Conservation (phyloP, 2,797 vertebrate species). For the Onychomys leucogaster region DNA sequence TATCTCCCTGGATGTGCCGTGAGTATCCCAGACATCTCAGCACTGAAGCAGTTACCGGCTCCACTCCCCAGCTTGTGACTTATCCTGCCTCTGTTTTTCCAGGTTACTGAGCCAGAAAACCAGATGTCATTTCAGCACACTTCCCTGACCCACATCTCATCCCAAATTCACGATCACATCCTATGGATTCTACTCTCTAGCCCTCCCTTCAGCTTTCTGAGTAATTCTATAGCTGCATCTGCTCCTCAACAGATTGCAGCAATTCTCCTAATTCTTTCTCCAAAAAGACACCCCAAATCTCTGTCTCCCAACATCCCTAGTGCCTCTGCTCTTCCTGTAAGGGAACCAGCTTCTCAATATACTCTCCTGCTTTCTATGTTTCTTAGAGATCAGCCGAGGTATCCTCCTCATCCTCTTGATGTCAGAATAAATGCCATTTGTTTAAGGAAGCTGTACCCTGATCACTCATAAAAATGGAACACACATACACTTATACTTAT, state of each 20-base stretch:
- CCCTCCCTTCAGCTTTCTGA: not conserved
- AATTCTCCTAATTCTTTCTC: not conserved
- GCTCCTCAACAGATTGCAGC: not conserved
- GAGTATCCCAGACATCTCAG: not conserved
- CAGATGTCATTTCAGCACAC: not conserved
- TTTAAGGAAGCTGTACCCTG: not conserved
- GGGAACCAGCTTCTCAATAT: not conserved
- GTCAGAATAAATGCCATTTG: not conserved
- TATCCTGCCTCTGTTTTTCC: not conserved
- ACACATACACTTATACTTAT: not conserved
- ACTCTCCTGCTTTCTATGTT: not conserved
- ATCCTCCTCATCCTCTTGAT: not conserved
- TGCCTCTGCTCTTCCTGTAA: not conserved
- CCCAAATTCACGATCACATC: not conserved
- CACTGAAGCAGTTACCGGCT: not conserved
- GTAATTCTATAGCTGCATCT: not conserved
- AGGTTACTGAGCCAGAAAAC: not conserved
- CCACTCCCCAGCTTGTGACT: not conserved
- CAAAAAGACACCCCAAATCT: not conserved
- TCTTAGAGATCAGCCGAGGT: not conserved
- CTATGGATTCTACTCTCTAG: not conserved
- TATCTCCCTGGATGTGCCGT: not conserved
- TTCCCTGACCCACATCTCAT: not conserved
- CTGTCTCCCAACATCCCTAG: not conserved
- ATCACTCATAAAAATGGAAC: not conserved